Conservation (phyloP, 2,888 invertebrate genomes). For the Mantis religiosa region DNA sequence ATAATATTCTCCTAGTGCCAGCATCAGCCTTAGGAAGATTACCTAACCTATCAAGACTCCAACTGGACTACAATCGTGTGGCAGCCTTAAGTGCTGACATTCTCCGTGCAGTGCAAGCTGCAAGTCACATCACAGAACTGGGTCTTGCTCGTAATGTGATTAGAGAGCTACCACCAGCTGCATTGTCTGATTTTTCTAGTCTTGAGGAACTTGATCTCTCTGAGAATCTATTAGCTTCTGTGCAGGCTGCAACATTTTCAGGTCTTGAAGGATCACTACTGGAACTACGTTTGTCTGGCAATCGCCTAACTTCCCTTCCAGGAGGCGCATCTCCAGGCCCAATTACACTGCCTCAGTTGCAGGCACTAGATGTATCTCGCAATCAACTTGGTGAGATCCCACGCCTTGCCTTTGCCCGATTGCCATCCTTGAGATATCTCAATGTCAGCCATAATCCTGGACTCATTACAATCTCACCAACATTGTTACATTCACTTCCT, state of each 20-base stretch:
- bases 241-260: constrained; percentile 69
- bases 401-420: constrained; percentile 17
- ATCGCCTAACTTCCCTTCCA: constrained; percentile 64
- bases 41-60: constrained; percentile 66
- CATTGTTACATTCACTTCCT: constrained; percentile 66
- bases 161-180: constrained; percentile 74
- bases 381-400: constrained; percentile 46
- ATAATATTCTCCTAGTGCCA: constrained; percentile 81
- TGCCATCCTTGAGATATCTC: constrained; percentile 35
- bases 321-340: constrained; percentile 48
- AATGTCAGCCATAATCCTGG: constrained; percentile 74
- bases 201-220: constrained; percentile 70
- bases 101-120: constrained; percentile 56
- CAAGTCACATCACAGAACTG: constrained; percentile 58
- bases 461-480: constrained; percentile 54
- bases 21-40: constrained; percentile 77
- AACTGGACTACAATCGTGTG: constrained; percentile 81
- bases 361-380: constrained; percentile 70
- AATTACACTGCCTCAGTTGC: constrained; percentile 58
- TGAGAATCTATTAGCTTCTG: constrained; percentile 69
- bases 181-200: constrained; percentile 72
- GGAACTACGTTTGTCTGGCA: constrained; percentile 68
- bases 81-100: constrained; percentile 79
- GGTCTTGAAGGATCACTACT: constrained; percentile 71
- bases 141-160: constrained; percentile 81